A percentile compares a stretch with the other conserved stretches of the same genome.
Evolutionary conservation across 1,140 invertebrate species (phyloP).

Genomic region (Trichonephila clavata): DNA sequence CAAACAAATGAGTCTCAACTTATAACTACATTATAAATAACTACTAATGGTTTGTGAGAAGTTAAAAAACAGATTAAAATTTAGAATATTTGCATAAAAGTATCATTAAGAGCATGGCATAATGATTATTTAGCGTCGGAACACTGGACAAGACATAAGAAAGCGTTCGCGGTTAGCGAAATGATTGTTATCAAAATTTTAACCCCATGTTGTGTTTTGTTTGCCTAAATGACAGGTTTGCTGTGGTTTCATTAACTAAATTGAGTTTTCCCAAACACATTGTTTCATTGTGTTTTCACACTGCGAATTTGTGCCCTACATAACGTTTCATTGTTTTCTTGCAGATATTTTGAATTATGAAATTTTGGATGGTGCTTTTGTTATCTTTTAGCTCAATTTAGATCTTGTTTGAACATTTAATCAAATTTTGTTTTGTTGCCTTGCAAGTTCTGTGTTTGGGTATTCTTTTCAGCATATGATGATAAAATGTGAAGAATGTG

Average conservation of each 20-base stretch:
- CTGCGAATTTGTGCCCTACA: background rate
- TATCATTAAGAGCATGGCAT: background rate
- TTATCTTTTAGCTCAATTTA: background rate
- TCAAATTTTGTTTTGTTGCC: background rate
- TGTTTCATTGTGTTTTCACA: constrained; percentile 16
- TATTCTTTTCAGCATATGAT: too few species aligned
- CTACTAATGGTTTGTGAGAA: background rate
- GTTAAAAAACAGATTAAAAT: background rate
- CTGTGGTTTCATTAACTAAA: background rate
- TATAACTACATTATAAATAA: background rate
- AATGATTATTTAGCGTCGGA: background rate
- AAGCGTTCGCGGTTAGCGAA: background rate
- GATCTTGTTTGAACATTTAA: background rate
- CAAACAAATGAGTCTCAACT: background rate
- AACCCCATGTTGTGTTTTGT: background rate
- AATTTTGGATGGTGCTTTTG: background rate
- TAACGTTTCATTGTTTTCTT: constrained; percentile 1
- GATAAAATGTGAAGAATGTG: too few species aligned
- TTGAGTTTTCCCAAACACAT: constrained; percentile 4
- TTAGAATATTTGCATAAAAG: background rate
- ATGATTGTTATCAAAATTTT: background rate
- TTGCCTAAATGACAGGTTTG: background rate
- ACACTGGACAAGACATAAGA: background rate
- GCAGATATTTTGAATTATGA: background rate
- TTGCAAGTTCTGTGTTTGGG: background rate